These are phyloP conservation scores for Dicycla oo DNA, from an alignment of 2,888 invertebrate species.

Conservation along the genomic window DNA sequence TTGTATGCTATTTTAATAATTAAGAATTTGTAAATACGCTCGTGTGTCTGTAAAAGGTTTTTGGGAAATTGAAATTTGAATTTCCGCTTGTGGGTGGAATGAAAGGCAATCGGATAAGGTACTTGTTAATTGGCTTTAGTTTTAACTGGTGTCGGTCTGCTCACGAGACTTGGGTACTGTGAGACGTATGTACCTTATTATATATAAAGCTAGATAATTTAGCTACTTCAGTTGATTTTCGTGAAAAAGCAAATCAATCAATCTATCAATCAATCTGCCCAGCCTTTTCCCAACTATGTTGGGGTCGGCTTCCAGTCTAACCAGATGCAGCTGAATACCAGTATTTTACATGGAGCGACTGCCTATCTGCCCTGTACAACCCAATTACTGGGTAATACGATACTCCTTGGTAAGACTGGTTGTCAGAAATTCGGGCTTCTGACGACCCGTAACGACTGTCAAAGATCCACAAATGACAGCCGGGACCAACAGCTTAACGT, in stretches of 20 bases:
- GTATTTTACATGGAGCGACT: too few relatives aligned
- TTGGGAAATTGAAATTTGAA: slow-evolving; percentile 30
- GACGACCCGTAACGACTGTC: too few relatives aligned
- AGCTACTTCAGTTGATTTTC: background rate
- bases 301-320: too few relatives aligned
- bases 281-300: too few relatives aligned
- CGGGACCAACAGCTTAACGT: too few relatives aligned
- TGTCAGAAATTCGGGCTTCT: too few relatives aligned
- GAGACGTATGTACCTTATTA: background rate
- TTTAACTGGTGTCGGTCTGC: background rate
- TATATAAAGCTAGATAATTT: background rate
- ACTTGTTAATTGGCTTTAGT: slow-evolving; percentile 12
- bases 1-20: slow-evolving; percentile 53
- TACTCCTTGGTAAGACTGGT: too few relatives aligned
- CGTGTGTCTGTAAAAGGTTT: slow-evolving; percentile 22
- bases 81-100: background rate
- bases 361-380: too few relatives aligned
- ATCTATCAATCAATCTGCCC: too few relatives aligned
- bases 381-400: too few relatives aligned
- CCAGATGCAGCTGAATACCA: too few relatives aligned
- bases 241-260: background rate
- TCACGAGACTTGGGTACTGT: background rate
- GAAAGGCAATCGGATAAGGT: slow-evolving; percentile 17
- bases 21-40: slow-evolving; percentile 43
- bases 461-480: too few relatives aligned